Evolutionary conservation across 2,113 vertebrate species (phyloP), one percentile per base, ranked within the genome.

Genomic region (Labrus mixtus): DNA sequence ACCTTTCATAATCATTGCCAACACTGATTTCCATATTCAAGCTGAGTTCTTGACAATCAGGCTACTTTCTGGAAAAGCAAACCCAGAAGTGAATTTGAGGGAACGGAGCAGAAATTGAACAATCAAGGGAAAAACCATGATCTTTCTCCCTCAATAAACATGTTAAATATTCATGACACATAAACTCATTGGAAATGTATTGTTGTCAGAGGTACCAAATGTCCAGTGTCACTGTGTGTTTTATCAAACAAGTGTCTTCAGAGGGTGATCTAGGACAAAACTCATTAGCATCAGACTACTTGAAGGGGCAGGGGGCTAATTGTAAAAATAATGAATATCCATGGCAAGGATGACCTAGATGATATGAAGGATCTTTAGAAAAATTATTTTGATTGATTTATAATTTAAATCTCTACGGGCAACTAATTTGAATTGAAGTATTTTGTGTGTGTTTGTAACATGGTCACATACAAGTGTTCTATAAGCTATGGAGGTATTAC

Each of bases 151-250:
- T 25, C 23, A 37, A 10, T 43, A 58, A 57, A 5, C 63, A 73
- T 76, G 73, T 87, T 83, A 51, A 64, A 45, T 12, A 3, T 15
- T 15, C 45, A 15, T 19, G 59, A n/a, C n/a, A n/a, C n/a, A n/a
- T n/a, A n/a, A 68, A 56, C n/a, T 79, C 17, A 85, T 77, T 79
- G 58, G 23, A 61, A 48, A 17, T 71, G 46, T 67, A 67, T 56
- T 13, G 33, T 29, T 17, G 22, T 8, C 11, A 36, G 10, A 50
- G 37, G 55, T 19, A 13, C 10, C 7, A 17, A 16, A 12, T 29
- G 67, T 51, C 23, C 57, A 33, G 41, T 53, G 20, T 64, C 53
- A 69, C 45, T 0, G 16, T 29, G 37, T 59, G n/a, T 22, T 43
- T 15, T 15, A 15, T 73, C 53, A n/a, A n/a, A 77, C 54, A 33